These are phyloP conservation scores for Hydrotaea cyrtoneurina DNA, from an alignment of 2,888 invertebrate genomes.

Conservation along the genomic window DNA sequence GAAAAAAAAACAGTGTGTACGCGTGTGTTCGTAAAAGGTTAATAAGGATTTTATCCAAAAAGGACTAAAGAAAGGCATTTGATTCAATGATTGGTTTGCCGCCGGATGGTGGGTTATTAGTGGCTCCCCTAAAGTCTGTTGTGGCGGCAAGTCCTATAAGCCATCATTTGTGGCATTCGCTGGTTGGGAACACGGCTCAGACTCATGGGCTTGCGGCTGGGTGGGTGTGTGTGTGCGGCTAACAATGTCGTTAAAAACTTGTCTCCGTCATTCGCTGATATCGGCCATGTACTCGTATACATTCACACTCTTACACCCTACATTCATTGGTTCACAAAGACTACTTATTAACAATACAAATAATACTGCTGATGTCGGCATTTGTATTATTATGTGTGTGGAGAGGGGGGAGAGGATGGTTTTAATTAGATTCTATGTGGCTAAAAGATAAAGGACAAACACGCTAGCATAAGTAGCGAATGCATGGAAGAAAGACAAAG, in stretches of 20 bases:
- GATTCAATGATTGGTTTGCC: neutral
- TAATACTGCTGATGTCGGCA: neutral
- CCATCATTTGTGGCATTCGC: neutral
- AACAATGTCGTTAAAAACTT: too few relatives aligned
- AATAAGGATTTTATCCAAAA: neutral
- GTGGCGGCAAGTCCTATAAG: too few relatives aligned
- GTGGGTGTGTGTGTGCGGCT: too few relatives aligned
- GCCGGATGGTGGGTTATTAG: neutral
- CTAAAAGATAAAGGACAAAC: slow-evolving; percentile 8
- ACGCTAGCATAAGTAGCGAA: too few relatives aligned
- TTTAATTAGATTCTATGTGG: slow-evolving; percentile 24
- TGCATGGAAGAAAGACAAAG: neutral
- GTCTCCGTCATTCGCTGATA: too few relatives aligned
- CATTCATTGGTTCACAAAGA: too few relatives aligned
- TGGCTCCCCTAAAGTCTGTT: neutral
- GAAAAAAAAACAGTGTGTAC: neutral
- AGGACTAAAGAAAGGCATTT: neutral
- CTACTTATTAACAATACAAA: too few relatives aligned
- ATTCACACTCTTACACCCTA: too few relatives aligned
- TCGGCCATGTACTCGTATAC: too few relatives aligned
- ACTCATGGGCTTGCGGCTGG: too few relatives aligned
- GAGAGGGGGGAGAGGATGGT: neutral
- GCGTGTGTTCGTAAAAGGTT: neutral
- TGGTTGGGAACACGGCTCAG: neutral
- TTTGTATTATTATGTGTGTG: neutral